Evolutionary conservation across 1,140 invertebrate species (phyloP).

Genomic region (Meteorus sp.): DNA sequence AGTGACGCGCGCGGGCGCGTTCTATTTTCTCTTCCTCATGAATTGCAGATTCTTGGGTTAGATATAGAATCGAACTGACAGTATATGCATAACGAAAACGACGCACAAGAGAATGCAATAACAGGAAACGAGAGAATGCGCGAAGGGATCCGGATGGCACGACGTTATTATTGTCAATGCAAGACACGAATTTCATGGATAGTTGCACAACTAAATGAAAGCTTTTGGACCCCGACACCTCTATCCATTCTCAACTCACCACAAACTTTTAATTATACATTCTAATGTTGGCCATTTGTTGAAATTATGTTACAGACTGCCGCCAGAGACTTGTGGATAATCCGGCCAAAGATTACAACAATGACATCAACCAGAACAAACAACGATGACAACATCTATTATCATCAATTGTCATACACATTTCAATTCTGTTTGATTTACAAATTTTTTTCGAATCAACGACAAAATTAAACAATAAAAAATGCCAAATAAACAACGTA

Average conservation of each 20-base stretch:
- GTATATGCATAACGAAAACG: not conserved
- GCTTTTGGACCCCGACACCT: too few species aligned
- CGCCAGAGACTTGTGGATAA: constrained; percentile 3
- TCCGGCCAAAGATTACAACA: constrained; percentile 9
- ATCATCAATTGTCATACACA: too few species aligned
- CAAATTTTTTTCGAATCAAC: not conserved
- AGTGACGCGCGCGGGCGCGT: not conserved
- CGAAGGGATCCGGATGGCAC: too few species aligned
- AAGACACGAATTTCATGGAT: not conserved
- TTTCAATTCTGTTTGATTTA: not conserved
- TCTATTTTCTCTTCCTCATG: constrained; percentile 19
- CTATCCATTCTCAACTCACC: too few species aligned
- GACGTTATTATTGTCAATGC: constrained; percentile 12
- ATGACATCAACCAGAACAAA: too few species aligned
- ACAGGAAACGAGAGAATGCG: constrained; percentile 8
- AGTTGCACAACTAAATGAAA: not conserved
- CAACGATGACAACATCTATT: too few species aligned
- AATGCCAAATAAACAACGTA: not conserved
- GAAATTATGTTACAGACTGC: constrained; percentile 14
- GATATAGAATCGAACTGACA: constrained; percentile 13
- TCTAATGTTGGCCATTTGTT: not conserved
- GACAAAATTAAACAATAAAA: constrained; percentile 1
- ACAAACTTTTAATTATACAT: not conserved
- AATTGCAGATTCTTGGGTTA: constrained; percentile 25
- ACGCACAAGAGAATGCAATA: not conserved